phyloP scores from a whole-genome alignment of 2,888 invertebrate species.

The Scaeva pyrastri region DNA sequence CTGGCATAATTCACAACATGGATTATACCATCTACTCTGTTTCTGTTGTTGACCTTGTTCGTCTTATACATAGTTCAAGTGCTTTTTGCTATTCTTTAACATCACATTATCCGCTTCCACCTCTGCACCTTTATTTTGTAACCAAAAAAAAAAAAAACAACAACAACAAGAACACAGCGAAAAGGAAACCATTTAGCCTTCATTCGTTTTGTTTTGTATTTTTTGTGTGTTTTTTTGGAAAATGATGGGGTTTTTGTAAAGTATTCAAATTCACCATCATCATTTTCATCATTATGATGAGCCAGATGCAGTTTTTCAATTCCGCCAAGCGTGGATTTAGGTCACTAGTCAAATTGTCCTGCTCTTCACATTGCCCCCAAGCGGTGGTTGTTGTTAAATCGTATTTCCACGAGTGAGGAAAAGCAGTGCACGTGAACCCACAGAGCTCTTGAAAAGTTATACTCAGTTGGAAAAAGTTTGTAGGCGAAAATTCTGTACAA shows the following conservation, averaged over 20 bases:
- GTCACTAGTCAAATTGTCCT: conserved; percentile 44
- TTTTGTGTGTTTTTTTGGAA: not conserved
- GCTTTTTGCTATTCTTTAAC: conserved; percentile 28
- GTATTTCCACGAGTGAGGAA: conserved; percentile 14
- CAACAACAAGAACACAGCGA: not conserved
- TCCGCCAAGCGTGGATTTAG: conserved; percentile 38
- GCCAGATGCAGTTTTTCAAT: conserved; percentile 31
- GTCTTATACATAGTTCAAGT: conserved; percentile 52
- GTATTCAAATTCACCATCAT: conserved; percentile 11
- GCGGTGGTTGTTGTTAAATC: conserved; percentile 33
- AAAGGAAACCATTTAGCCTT: conserved; percentile 27
- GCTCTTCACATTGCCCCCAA: not conserved
- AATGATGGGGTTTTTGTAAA: not conserved
- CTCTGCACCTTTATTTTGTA: not conserved
- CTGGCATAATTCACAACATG: conserved; percentile 44
- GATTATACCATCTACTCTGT: not conserved
- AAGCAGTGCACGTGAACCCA: not conserved
- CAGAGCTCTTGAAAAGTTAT: not conserved
- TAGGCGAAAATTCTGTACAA: not conserved
- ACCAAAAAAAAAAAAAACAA: conserved; percentile 1
- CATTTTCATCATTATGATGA: conserved; percentile 8
- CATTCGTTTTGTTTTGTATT: conserved; percentile 3
- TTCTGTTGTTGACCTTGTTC: conserved; percentile 64
- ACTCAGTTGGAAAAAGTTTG: not conserved
- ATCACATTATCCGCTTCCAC: not conserved